Evolutionary conservation across 2,113 vertebrate species (phyloP), one percentile per base, ranked within the genome.

Genomic region (Ctenomys sociabilis): DNA sequence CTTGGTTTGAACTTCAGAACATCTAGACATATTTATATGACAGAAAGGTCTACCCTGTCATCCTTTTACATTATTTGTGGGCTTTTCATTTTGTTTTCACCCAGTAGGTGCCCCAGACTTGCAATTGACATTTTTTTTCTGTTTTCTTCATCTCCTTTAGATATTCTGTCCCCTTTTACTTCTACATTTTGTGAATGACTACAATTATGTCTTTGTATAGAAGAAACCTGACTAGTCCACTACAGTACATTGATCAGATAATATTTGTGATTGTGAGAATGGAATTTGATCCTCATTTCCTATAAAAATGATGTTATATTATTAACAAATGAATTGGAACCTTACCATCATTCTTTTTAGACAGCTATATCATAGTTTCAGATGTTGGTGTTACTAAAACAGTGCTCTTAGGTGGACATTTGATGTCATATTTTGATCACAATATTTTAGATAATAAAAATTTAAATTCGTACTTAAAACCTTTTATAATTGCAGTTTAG

Each of bases 391-490:
- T 93, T 96, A 8, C n/a, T 93, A 59, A 81, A 86, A 40, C 30
- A 11, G 9, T 45, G 11, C 16, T 64, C 12, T 90, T 11, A 43
- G 45, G 22, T 30, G 26, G 26, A 37, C 61, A 14, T 81, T 7
- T 22, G 26, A 24, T 70, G 5, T 54, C 77, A 24, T 45, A 14
- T 40, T 90, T 91, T 90, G 72, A 59, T 70, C 78, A 37, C 89
- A 73, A 78, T 82, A 49, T 94, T 81, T 64, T 82, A 22, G 12
- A 52, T 43, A 80, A 63, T 52, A 61, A 72, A 90, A 93, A 90
- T 72, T 35, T 72, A 91, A 73, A 66, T n/a, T 0, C 86, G 26
- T 81, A 52, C 12, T 57, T 92, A 43, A 68, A 91, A 14, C 89
- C 7, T 80, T 93, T 88, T 87, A 28, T 77, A 84, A 89, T 54